A percentile compares a stretch with the other conserved stretches of the same genome.
phyloP scores from a whole-genome alignment of 2,888 invertebrate species.

The Meloe dianella region DNA sequence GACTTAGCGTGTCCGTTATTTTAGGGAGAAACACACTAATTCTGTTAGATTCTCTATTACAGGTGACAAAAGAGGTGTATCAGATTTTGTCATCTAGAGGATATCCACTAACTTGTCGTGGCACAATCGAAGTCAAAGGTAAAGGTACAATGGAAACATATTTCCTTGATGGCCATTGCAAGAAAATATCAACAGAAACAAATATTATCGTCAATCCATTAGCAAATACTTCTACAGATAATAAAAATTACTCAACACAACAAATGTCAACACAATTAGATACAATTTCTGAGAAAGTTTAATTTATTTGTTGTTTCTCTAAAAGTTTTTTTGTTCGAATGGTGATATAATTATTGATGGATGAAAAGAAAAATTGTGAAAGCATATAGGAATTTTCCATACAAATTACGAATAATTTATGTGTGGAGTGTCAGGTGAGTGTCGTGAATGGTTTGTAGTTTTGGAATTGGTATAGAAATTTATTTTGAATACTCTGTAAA shows the following conservation, averaged over 20 bases:
- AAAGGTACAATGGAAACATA: slow-evolving; percentile 95
- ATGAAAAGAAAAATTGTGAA: not conserved
- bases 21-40: too few relatives aligned
- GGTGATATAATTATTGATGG: too few relatives aligned
- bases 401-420: not conserved
- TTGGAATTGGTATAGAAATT: not conserved
- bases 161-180: slow-evolving; percentile 66
- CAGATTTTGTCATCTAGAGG: slow-evolving; percentile 79
- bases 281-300: slow-evolving; percentile 49
- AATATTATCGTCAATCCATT: slow-evolving; percentile 58
- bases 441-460: not conserved
- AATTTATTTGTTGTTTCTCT: slow-evolving; percentile 23
- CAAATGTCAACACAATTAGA: slow-evolving; percentile 42
- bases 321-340: not conserved
- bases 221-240: slow-evolving; percentile 36
- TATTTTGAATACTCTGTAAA: not conserved
- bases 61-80: slow-evolving; percentile 90
- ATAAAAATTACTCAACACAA: slow-evolving; percentile 35
- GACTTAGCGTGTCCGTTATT: not conserved
- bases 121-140: slow-evolving; percentile 89
- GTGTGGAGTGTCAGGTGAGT: too few relatives aligned
- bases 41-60: slow-evolving; percentile 37
- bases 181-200: slow-evolving; percentile 41
- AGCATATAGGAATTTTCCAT: not conserved
- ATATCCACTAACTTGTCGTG: slow-evolving; percentile 83